Evolutionary conservation across 2,888 invertebrate species (phyloP), one percentile per base, ranked within the genome.

Genomic region (Pherbina coryleti): DNA sequence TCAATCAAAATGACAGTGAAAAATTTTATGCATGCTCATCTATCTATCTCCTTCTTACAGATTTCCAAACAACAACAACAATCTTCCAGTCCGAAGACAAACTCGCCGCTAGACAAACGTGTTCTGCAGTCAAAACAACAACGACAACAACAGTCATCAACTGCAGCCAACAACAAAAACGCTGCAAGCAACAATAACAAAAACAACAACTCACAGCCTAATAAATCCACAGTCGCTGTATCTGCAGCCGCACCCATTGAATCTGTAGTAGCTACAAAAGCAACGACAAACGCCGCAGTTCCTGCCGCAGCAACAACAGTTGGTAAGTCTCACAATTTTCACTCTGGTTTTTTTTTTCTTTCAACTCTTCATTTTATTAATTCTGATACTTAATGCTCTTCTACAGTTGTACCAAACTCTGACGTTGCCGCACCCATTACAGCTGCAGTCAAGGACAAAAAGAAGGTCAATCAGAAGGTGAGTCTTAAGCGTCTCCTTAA

Each of bases 71-170:
- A 89, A 80, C 88, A 90, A 82, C 87, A 86, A 89, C 83, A 89
- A 88, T 76, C 91, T 88, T 82, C 88, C 81, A 88, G 88, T 34
- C 88, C 89, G 84, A 84, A 87, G 76, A 82, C 86, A 79, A 87
- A 86, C 75, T 85, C 90, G 78, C 92, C 92, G 80, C 91, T 91
- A 80, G 94, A 94, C 88, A 94, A 93, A 88, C 89, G 93, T 84
- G 92, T 94, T 49, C 88, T 94, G 78, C 93, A 93, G 88, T 94
- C 94, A 85, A 92, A 93, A 85, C 92, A 91, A 86, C 90, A 90
- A 80, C 88, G 89, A 85, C 90, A 82, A 78, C 84, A 84, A 9
- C 73, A 69, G 25, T 49, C 19, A 28, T 31, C 11, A 66, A 66
- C 7, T 94, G 78, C 93, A 93, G 88, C 94, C 93, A 85, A 25